Evolutionary conservation across 2,113 vertebrate genomes (phyloP).

Genomic region (Myotis brandtii): DNA sequence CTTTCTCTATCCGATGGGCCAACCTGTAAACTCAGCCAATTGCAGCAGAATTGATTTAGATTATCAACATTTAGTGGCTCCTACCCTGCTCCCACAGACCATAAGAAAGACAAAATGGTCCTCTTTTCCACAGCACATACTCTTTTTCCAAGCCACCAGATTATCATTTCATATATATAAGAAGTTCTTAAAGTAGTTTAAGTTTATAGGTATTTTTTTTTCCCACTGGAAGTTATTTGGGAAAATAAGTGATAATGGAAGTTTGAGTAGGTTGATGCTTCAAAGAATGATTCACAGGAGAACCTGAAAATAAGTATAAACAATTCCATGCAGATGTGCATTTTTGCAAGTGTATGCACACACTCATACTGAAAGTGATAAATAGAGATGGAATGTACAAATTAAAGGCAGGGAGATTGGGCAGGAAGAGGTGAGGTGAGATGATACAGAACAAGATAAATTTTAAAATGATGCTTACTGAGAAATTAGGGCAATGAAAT

Average conservation of each 20-base stretch:
- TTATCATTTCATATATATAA: background rate
- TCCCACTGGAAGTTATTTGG: background rate
- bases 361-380: background rate
- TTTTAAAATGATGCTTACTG: background rate
- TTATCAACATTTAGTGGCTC: background rate
- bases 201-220: slow-evolving; percentile 28
- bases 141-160: background rate
- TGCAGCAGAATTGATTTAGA: background rate
- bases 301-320: background rate
- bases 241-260: background rate
- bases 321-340: background rate
- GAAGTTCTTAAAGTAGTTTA: background rate
- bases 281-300: background rate
- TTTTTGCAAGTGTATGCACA: background rate
- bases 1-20: background rate
- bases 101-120: background rate
- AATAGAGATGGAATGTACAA: background rate
- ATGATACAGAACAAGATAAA: background rate
- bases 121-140: background rate
- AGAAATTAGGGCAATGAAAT: background rate
- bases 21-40: background rate
- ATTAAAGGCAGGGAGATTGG: background rate
- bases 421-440: background rate
- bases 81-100: background rate
- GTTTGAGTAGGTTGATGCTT: background rate